A percentile compares a stretch with the other conserved stretches of the same genome.
Conservation (phyloP, 1,140 invertebrate genomes). For the Halictus rubicundus region DNA sequence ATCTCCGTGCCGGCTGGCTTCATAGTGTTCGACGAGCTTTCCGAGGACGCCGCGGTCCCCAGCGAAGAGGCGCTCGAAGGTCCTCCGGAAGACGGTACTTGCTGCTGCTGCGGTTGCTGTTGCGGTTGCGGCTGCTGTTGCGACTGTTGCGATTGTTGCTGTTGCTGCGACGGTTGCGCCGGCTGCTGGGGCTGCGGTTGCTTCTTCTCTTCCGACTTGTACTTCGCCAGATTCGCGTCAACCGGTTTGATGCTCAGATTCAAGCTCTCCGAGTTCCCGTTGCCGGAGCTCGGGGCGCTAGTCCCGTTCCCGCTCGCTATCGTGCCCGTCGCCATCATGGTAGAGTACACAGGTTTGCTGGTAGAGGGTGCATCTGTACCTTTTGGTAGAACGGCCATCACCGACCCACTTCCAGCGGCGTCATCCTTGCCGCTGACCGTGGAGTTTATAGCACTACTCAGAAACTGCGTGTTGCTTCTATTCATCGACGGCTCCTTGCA, state of each 20-base stretch:
- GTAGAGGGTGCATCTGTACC: conserved; percentile 41
- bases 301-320: conserved; percentile 17
- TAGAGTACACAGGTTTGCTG: conserved; percentile 45
- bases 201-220: conserved; percentile 72
- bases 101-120: conserved; percentile 14
- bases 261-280: conserved; percentile 68
- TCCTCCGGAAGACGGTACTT: conserved; percentile 25
- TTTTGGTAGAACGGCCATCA: conserved; percentile 59
- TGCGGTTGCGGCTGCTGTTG: conserved; percentile 18
- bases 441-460: conserved; percentile 38
- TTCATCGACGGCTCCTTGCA: conserved; percentile 48
- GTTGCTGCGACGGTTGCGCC: conserved; percentile 12
- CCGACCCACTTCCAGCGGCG: conserved; percentile 31
- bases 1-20: conserved; percentile 34
- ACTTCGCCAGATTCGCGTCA: conserved; percentile 66
- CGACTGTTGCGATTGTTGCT: neutral
- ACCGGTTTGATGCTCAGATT: conserved; percentile 74
- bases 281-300: conserved; percentile 4
- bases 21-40: conserved; percentile 17
- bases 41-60: neutral
- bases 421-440: conserved; percentile 57
- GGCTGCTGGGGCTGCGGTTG: conserved; percentile 50
- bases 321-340: conserved; percentile 39
- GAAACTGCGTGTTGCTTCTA: conserved; percentile 47
- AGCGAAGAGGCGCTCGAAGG: conserved; percentile 29